Evolutionary conservation across 2,888 invertebrate species (phyloP).

Genomic region (Limnephilus lunatus): DNA sequence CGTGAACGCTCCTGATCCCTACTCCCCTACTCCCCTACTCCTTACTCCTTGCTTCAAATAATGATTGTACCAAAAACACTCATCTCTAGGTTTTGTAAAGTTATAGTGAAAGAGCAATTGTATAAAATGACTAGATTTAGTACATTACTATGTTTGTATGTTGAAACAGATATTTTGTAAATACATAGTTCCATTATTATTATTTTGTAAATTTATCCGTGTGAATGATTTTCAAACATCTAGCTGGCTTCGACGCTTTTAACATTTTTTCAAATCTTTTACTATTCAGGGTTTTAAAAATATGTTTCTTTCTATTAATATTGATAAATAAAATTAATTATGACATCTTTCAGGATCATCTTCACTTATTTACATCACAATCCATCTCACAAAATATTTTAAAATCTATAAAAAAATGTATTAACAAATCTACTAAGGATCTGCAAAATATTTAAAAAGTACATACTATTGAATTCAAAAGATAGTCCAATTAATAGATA

Average conservation of each 20-base stretch:
- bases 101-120: constrained; percentile 57
- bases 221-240: constrained; percentile 52
- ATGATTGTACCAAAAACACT: constrained; percentile 54
- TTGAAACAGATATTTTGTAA: constrained; percentile 51
- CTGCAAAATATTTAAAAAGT: not conserved
- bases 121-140: constrained; percentile 53
- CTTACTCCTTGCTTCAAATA: constrained; percentile 42
- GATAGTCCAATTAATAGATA: not conserved
- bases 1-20: not conserved
- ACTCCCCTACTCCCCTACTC: not conserved
- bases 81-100: constrained; percentile 54
- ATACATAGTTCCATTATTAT: constrained; percentile 50
- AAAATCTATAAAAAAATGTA: not conserved
- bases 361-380: not conserved
- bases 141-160: constrained; percentile 33
- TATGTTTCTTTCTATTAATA: not conserved
- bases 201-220: constrained; percentile 53
- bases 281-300: constrained; percentile 12
- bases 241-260: constrained; percentile 4
- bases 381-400: not conserved
- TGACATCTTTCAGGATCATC: not conserved
- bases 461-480: not conserved
- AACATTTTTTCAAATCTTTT: not conserved
- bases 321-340: not conserved
- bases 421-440: not conserved